A percentile compares a stretch with the other conserved stretches of the same genome.
Conservation (phyloP, 2,888 invertebrate species). For the Arctia plantaginis region DNA sequence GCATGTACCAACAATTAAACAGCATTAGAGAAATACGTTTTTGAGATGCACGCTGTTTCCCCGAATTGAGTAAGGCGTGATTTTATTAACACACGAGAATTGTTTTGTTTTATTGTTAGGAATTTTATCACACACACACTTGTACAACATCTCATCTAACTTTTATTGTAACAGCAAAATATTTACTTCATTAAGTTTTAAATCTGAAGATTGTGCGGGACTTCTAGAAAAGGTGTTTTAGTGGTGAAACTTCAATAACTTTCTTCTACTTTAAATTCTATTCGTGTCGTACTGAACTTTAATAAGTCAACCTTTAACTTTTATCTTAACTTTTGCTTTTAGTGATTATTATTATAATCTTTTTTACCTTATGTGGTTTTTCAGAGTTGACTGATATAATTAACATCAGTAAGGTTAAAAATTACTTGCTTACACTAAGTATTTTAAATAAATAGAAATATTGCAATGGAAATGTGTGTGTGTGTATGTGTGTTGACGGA, state of each 20-base stretch:
- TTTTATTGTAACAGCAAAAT: background rate
- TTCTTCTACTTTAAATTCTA: slow-evolving; percentile 26
- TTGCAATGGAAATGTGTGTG: background rate
- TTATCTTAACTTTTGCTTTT: slow-evolving; percentile 20
- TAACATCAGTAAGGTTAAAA: background rate
- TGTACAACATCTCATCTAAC: background rate
- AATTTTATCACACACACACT: background rate
- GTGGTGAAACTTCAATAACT: slow-evolving; percentile 10
- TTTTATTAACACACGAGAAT: no score
- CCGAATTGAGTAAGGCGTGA: no score
- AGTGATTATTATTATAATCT: slow-evolving; percentile 18
- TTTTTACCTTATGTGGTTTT: background rate
- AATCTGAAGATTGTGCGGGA: background rate
- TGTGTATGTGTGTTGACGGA: no score
- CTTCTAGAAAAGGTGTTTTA: slow-evolving; percentile 1
- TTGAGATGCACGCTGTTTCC: no score
- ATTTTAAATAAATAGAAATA: background rate
- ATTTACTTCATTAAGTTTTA: background rate
- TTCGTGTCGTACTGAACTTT: slow-evolving; percentile 22
- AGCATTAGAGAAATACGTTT: no score
- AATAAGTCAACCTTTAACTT: slow-evolving; percentile 33
- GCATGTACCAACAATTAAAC: background rate
- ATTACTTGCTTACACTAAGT: background rate
- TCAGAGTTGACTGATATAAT: background rate
- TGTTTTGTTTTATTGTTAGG: no score